Conservation (phyloP, 2,797 vertebrate species). For the Tokudaia tokunoshimensis region DNA sequence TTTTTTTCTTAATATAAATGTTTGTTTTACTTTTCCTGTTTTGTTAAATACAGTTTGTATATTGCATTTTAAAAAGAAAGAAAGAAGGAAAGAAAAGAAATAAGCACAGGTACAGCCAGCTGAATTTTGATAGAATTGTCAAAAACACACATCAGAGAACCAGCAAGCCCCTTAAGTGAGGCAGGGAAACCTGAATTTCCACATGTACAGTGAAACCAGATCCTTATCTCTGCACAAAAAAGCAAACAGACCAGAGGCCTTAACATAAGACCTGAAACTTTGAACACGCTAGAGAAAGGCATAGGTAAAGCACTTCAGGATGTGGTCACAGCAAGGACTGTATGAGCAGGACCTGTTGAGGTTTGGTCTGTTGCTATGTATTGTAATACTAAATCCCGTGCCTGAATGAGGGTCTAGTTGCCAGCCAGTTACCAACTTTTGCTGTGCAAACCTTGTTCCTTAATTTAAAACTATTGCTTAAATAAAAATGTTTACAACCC, state of each 20-base stretch:
- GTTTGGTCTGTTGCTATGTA: neutral
- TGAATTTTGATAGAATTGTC: neutral
- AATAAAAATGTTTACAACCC: neutral
- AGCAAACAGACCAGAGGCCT: neutral
- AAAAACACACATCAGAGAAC: neutral
- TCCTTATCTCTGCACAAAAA: neutral
- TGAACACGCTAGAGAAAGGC: neutral
- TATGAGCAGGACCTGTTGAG: neutral
- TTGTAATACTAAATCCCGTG: neutral
- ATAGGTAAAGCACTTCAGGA: neutral
- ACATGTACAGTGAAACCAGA: neutral
- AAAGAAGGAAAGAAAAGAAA: no score
- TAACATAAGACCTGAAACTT: neutral
- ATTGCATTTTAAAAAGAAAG: conserved; percentile 74
- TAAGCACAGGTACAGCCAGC: neutral
- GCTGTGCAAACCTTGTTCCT: neutral
- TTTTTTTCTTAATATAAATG: conserved; percentile 82
- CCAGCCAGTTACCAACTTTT: neutral
- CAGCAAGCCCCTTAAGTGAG: neutral
- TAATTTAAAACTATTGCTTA: neutral
- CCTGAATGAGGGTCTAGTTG: neutral
- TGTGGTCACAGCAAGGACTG: neutral
- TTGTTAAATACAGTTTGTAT: conserved; percentile 86
- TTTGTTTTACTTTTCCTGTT: conserved; percentile 79
- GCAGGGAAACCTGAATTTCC: neutral